Evolutionary conservation across 2,888 invertebrate genomes (phyloP), one percentile per base, ranked within the genome.

Genomic region (Pristionchus arcanus): DNA sequence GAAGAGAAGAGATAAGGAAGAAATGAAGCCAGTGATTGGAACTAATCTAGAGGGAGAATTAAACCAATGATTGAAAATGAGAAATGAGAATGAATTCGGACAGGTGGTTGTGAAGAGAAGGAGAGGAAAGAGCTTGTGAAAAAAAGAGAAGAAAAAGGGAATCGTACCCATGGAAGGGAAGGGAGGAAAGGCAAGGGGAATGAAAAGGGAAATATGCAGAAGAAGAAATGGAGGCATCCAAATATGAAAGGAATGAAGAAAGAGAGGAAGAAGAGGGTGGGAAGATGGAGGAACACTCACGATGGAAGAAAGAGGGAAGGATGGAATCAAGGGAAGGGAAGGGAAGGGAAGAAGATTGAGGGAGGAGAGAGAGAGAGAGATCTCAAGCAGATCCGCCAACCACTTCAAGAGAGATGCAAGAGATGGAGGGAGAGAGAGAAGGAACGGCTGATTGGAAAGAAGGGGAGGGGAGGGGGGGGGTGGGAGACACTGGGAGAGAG

Each of bases 341-440:
- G 31, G 77, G n/a, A n/a, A n/a, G n/a, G 42, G 77, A 77, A 37
- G 42, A n/a, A 77, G 77, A n/a, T 16, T 16, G 53, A 49, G 49
- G 42, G 53, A 53, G 11, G 53, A 87, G 89, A 53, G 83, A 90
- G 89, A 84, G 86, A 31, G 89, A 88, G 59, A 86, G 90, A 91
- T 91, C 21, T 37, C 42, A 77, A 77, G 77, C 25, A 42, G 42
- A 71, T 74, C 81, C 71, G 85, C 42, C 55, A 25, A 9, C 53
- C 37, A 59, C 84, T 83, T 84, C 71, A 68, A 84, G 53, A 63
- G 87, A 87, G 42, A 88, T 25, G 59, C 71, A 87, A 83, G 71
- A 83, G 25, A 34, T 87, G 83, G 87, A 83, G 81, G 89, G 59
- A 68, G 77, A 77, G 42, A n/a, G 77, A 42, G 31, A 81, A 90